A percentile compares a stretch with the other conserved stretches of the same genome.
Evolutionary conservation across 2,888 invertebrate species (phyloP).

Genomic region (Heliconius erato): DNA sequence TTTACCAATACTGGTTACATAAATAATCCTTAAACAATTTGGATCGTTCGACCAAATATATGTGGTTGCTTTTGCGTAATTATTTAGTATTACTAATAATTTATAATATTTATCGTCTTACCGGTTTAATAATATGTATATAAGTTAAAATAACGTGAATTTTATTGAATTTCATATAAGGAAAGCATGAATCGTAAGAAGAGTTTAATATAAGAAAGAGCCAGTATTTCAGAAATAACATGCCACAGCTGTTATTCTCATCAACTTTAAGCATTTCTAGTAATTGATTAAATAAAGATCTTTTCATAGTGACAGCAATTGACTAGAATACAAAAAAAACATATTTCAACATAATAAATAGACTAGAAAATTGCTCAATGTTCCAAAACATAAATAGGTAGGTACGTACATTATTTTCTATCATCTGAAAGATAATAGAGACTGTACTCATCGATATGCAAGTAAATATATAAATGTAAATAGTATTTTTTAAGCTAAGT

Average conservation of each 20-base stretch:
- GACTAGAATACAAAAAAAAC: neutral
- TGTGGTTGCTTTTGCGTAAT: neutral
- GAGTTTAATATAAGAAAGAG: constrained; percentile 2
- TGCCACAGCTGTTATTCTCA: neutral
- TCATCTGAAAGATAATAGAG: too few relatives aligned
- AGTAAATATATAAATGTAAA: neutral
- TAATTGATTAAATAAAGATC: neutral
- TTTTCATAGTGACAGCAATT: neutral
- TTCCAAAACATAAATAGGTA: neutral
- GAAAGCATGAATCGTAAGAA: neutral
- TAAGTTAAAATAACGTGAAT: neutral
- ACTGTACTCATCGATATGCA: neutral
- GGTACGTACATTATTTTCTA: neutral
- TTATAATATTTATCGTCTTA: neutral
- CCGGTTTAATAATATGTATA: neutral
- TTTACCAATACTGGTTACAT: constrained; percentile 21
- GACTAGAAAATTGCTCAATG: neutral
- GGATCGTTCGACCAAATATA: neutral
- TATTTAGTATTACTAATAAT: neutral
- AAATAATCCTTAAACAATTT: constrained; percentile 32
- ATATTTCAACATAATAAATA: neutral
- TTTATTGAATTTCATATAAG: neutral
- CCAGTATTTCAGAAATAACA: neutral
- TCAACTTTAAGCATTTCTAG: neutral
- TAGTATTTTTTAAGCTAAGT: too few relatives aligned